Evolutionary conservation across 2,888 invertebrate species (phyloP).

Genomic region (Lordiphosa andalusiaca): DNA sequence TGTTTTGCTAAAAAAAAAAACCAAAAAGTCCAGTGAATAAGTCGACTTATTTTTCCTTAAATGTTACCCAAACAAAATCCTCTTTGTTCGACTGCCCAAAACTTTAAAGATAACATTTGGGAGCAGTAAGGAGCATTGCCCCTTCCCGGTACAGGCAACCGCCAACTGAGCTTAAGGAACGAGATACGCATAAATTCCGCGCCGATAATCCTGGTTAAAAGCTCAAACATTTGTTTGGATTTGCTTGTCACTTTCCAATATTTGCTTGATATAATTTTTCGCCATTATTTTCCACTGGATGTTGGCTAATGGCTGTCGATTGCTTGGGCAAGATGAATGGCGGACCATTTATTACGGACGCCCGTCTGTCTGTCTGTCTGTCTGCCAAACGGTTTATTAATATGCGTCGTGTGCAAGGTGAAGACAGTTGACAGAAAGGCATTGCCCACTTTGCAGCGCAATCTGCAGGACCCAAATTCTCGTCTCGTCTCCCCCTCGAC

Average conservation of each 20-base stretch:
- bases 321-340: slow-evolving; percentile 56
- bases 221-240: slow-evolving; percentile 71
- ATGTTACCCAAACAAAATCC: too few relatives aligned
- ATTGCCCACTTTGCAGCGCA: slow-evolving; percentile 47
- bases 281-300: slow-evolving; percentile 26
- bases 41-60: too few relatives aligned
- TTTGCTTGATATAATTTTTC: slow-evolving; percentile 31
- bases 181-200: slow-evolving; percentile 65
- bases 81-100: too few relatives aligned
- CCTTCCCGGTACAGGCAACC: neutral
- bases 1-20: too few relatives aligned
- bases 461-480: slow-evolving; percentile 39
- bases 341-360: slow-evolving; percentile 60
- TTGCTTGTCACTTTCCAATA: slow-evolving; percentile 46
- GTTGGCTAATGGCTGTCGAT: slow-evolving; percentile 62
- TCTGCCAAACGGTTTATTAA: slow-evolving; percentile 68
- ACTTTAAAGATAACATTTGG: neutral
- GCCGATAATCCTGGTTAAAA: slow-evolving; percentile 70
- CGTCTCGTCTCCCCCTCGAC: too few relatives aligned
- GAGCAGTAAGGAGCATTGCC: slow-evolving; percentile 1
- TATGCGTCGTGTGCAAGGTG: slow-evolving; percentile 55
- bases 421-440: slow-evolving; percentile 21
- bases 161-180: slow-evolving; percentile 47
- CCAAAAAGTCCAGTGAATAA: too few relatives aligned
- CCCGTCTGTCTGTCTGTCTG: slow-evolving; percentile 22